Percentiles rank a stretch among this genome's conserved stretches.
Evolutionary conservation across 2,113 vertebrate genomes (phyloP).

Genomic region (Mionectes macconnelli): DNA sequence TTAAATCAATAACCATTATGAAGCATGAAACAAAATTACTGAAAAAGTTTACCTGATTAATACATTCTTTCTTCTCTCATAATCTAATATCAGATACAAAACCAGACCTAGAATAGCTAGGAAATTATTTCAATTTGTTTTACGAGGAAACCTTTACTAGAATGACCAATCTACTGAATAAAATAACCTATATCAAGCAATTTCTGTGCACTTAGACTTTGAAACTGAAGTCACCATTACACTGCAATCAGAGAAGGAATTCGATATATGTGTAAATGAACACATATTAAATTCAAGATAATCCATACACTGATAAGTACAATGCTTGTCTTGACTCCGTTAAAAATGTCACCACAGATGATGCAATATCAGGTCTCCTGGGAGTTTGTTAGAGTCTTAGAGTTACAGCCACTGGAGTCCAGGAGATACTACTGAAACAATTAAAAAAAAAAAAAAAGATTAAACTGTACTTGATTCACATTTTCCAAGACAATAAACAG

Average conservation of each 20-base stretch:
- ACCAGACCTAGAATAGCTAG: background rate
- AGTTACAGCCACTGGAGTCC: background rate
- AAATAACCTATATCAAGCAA: background rate
- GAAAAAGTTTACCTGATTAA: background rate
- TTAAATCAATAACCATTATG: background rate
- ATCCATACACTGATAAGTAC: background rate
- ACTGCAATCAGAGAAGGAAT: background rate
- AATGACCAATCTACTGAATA: background rate
- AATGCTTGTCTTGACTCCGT: background rate
- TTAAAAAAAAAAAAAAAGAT: background rate
- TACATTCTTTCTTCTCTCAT: background rate
- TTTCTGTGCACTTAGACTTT: background rate
- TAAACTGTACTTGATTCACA: background rate
- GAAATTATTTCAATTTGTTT: constrained; percentile 21
- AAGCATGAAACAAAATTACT: constrained; percentile 20
- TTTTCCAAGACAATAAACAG: background rate
- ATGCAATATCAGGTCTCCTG: background rate
- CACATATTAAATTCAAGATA: background rate
- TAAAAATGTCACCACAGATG: background rate
- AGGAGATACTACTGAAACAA: background rate
- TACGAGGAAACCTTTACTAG: background rate
- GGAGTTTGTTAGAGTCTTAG: background rate
- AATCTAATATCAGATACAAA: background rate
- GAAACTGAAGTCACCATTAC: background rate
- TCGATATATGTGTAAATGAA: background rate